Conservation (phyloP, 2,888 invertebrate genomes). For the Pachliopta kotzebuea region DNA sequence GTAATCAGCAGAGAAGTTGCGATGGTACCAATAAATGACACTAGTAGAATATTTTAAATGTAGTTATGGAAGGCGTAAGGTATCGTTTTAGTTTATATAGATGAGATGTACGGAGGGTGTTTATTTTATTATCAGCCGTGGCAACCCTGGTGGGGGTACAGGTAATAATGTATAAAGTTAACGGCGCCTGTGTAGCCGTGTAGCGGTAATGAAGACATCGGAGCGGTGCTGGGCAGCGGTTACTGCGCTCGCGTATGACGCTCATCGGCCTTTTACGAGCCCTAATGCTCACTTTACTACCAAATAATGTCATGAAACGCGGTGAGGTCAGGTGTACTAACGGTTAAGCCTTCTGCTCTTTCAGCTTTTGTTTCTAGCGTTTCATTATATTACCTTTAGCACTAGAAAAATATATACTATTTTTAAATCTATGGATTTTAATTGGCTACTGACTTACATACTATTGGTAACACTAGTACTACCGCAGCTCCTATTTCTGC, state of each 20-base stretch:
- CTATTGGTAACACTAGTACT: too few species aligned
- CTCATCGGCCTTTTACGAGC: conserved; percentile 14
- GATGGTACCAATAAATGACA: too few species aligned
- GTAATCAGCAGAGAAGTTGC: too few species aligned
- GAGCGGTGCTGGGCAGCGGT: conserved; percentile 2
- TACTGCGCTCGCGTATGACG: conserved; percentile 11
- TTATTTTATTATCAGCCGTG: background rate
- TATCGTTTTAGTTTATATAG: background rate
- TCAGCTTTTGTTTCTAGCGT: background rate
- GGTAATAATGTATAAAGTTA: conserved; percentile 22
- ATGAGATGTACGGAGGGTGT: background rate
- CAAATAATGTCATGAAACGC: conserved; percentile 11
- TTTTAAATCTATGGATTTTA: too few species aligned
- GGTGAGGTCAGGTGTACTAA: background rate
- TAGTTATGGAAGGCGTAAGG: background rate
- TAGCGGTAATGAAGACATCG: conserved; percentile 22
- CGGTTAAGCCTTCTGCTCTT: background rate
- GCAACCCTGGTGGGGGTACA: conserved; percentile 8
- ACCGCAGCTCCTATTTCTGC: too few species aligned
- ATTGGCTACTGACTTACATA: too few species aligned
- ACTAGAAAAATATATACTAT: background rate
- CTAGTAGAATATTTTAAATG: background rate
- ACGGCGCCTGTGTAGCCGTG: conserved; percentile 13
- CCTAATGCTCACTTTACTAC: conserved; percentile 18
- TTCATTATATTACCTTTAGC: background rate